These are phyloP conservation scores for Gallinago nigripennis DNA, from an alignment of 2,797 vertebrate genomes.

Conservation along the genomic window DNA sequence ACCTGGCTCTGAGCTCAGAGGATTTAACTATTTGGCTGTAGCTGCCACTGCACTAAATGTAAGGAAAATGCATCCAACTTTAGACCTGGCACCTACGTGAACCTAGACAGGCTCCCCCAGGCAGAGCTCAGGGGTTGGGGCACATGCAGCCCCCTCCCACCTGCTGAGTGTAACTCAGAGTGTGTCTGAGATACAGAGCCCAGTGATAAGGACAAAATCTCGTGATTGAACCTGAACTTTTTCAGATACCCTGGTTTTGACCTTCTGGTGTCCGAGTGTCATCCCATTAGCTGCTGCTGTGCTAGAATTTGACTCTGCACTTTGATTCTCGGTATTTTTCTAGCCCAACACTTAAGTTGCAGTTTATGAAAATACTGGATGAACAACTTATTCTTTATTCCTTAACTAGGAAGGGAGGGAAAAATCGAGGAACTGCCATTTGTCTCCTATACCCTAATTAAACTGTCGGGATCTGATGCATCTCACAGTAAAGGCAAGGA, in stretches of 20 bases:
- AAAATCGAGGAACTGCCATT: neutral
- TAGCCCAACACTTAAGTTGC: neutral
- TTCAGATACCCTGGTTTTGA: neutral
- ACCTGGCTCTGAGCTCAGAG: neutral
- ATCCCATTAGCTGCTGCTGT: no score
- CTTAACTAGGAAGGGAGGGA: neutral
- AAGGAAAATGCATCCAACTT: neutral
- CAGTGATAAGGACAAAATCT: neutral
- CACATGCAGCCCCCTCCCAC: neutral
- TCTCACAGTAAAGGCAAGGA: neutral
- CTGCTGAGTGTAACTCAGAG: no score
- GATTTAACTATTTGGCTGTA: neutral
- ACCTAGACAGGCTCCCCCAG: neutral
- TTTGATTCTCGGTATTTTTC: neutral
- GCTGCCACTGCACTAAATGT: neutral
- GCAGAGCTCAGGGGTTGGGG: neutral
- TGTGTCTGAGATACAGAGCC: neutral
- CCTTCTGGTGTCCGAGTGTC: neutral
- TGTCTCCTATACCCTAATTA: neutral
- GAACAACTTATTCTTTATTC: neutral
- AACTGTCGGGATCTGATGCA: neutral
- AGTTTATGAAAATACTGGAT: neutral
- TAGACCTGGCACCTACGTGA: neutral
- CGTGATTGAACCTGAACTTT: neutral
- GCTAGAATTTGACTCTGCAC: neutral